Conservation (phyloP, 2,113 vertebrate species). For the Rhea pennata region DNA sequence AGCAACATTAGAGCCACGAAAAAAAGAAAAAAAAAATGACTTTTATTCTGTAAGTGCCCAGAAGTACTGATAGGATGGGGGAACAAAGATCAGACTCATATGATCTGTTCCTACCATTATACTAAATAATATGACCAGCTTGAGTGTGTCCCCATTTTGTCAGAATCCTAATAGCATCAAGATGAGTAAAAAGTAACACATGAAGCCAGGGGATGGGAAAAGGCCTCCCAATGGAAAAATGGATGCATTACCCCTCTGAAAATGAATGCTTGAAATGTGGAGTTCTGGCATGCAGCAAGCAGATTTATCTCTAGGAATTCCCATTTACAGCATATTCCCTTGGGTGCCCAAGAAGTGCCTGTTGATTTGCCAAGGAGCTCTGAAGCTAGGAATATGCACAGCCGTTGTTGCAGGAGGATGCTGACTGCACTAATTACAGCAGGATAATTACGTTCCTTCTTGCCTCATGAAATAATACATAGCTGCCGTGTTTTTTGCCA, state of each 20-base stretch:
- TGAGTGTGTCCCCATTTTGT: slow-evolving; percentile 30
- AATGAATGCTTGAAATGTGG: slow-evolving; percentile 40
- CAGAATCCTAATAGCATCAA: slow-evolving; percentile 23
- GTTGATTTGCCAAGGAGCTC: not conserved
- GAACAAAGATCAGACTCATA: not conserved
- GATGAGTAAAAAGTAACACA: slow-evolving; percentile 21
- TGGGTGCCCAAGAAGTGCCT: slow-evolving; percentile 21
- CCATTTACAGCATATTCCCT: slow-evolving; percentile 35
- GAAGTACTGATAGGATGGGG: not conserved
- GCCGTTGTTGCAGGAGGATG: slow-evolving; percentile 1
- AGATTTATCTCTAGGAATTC: slow-evolving; percentile 67
- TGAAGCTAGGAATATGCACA: not conserved
- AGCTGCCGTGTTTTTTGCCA: not conserved
- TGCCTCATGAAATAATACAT: not conserved
- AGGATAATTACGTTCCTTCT: slow-evolving; percentile 52
- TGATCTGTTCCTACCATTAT: not conserved
- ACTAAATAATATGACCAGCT: slow-evolving; percentile 7
- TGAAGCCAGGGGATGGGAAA: slow-evolving; percentile 35
- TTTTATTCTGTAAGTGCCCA: not conserved
- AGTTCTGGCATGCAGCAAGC: slow-evolving; percentile 1
- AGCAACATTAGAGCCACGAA: not conserved
- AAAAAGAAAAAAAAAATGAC: not conserved
- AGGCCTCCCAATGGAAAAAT: slow-evolving; percentile 22
- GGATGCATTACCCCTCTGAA: slow-evolving; percentile 15
- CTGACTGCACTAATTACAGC: not conserved